Conservation (phyloP, 1,140 invertebrate genomes). For the Hesperophylax magnus region DNA sequence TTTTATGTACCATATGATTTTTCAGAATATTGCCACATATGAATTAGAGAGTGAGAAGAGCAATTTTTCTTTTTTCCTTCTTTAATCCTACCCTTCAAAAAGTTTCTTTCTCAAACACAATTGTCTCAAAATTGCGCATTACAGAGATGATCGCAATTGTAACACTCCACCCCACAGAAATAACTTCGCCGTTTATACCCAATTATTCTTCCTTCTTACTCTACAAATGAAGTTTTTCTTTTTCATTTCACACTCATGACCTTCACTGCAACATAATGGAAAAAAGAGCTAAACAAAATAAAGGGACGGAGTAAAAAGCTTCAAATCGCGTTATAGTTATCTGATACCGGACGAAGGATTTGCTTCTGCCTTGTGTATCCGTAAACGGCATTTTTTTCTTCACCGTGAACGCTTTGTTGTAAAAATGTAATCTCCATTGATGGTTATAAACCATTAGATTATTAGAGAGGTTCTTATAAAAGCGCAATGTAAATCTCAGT, state of each 20-base stretch:
- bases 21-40: no score
- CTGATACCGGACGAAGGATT: background rate
- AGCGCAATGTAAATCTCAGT: no score
- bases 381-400: background rate
- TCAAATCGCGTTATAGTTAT: background rate
- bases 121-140: constrained; percentile 33
- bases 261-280: background rate
- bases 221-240: background rate
- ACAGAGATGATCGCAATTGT: constrained; percentile 26
- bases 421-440: background rate
- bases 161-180: constrained; percentile 13
- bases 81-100: background rate
- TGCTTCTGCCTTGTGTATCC: background rate
- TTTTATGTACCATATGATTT: no score
- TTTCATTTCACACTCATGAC: background rate
- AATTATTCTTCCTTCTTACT: constrained; percentile 3
- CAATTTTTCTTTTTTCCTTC: background rate
- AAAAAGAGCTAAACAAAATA: background rate
- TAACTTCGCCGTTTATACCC: constrained; percentile 5
- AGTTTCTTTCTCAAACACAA: constrained; percentile 13
- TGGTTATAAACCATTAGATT: background rate
- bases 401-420: background rate
- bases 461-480: no score
- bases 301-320: background rate
- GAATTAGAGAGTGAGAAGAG: no score